A percentile compares a stretch with the other conserved stretches of the same genome.
Conservation (phyloP, 2,888 invertebrate species). For the Tenthredo scrophulariae region DNA sequence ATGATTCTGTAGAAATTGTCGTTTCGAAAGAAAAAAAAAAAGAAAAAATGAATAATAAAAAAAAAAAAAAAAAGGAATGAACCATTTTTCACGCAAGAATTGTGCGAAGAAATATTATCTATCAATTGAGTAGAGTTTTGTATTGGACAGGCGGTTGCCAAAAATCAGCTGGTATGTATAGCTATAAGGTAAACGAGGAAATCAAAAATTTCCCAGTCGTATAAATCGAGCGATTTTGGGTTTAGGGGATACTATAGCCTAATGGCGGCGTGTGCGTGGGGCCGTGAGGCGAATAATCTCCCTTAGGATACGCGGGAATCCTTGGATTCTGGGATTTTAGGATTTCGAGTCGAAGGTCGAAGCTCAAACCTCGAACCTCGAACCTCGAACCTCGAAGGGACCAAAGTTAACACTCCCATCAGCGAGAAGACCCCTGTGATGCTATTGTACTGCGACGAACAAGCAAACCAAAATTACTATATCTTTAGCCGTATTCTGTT, state of each 20-base stretch:
- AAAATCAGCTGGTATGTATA: background rate
- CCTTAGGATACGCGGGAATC: slow-evolving; percentile 22
- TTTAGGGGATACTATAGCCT: slow-evolving; percentile 20
- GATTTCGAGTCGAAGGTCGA: slow-evolving; percentile 42
- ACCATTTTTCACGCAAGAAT: too few species aligned
- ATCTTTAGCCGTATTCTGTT: background rate
- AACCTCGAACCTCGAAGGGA: background rate
- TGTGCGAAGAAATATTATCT: too few species aligned
- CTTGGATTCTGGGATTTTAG: slow-evolving; percentile 32
- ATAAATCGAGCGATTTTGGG: slow-evolving; percentile 4
- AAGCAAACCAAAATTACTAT: background rate
- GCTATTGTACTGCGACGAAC: background rate
- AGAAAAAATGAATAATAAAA: background rate
- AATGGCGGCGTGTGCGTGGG: slow-evolving; percentile 23
- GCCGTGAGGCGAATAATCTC: slow-evolving; percentile 32
- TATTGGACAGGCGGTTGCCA: too few species aligned
- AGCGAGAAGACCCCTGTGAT: background rate
- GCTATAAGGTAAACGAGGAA: background rate
- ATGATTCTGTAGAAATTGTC: background rate
- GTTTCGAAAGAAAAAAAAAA: too few species aligned
- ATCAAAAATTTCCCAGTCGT: background rate
- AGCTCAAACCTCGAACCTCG: slow-evolving; percentile 10
- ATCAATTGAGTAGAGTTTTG: too few species aligned
- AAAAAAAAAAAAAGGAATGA: background rate
- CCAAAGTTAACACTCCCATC: slow-evolving; percentile 45